A percentile compares a stretch with the other conserved stretches of the same genome.
These are phyloP conservation scores for Brachionus calyciflorus DNA, from an alignment of 1,140 invertebrate species.

Conservation along the genomic window DNA sequence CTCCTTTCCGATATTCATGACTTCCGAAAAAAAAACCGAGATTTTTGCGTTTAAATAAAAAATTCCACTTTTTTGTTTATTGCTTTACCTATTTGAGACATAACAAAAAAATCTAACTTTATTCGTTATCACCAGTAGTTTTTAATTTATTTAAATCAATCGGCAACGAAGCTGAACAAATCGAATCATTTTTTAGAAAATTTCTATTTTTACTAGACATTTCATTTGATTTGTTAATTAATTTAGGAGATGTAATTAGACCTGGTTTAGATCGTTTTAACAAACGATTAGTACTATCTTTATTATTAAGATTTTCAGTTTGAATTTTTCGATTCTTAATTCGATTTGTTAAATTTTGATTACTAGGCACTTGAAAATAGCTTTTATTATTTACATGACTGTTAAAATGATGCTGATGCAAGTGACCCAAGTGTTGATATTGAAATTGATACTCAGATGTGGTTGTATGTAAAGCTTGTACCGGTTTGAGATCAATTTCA, in stretches of 20 bases:
- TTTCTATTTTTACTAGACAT: neutral
- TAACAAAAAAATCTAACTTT: neutral
- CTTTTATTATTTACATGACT: constrained; percentile 44
- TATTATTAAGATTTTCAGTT: neutral
- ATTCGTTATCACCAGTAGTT: neutral
- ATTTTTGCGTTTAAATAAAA: no score
- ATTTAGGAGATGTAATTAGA: neutral
- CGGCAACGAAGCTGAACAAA: constrained; percentile 16
- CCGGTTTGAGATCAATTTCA: constrained; percentile 68
- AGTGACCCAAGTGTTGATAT: constrained; percentile 10
- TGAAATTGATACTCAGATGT: constrained; percentile 32
- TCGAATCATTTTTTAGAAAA: neutral
- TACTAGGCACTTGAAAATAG: constrained; percentile 18
- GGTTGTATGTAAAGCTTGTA: neutral
- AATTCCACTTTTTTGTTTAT: no score
- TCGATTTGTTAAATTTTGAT: constrained; percentile 2
- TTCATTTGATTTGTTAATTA: constrained; percentile 12
- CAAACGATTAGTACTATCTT: neutral
- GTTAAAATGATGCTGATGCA: constrained; percentile 42
- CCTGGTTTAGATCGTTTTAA: constrained; percentile 1
- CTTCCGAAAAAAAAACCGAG: constrained; percentile 2
- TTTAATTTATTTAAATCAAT: neutral
- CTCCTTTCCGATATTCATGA: no score
- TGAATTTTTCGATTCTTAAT: neutral
- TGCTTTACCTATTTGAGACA: no score